These are phyloP conservation scores for Rhagophthalmus giganteus DNA, from an alignment of 2,888 invertebrate species.

Conservation along the genomic window DNA sequence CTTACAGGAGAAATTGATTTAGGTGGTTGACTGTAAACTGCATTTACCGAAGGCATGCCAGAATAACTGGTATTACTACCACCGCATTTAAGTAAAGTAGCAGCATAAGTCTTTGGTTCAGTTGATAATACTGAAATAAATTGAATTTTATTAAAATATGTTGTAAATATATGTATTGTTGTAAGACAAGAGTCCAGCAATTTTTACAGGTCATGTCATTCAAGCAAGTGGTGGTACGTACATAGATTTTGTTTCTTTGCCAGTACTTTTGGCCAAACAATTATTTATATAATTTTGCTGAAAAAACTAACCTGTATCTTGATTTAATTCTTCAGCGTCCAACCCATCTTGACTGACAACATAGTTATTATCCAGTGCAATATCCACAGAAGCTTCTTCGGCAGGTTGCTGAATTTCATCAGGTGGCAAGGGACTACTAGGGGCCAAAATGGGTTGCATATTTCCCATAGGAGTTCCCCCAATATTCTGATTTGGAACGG, in stretches of 20 bases:
- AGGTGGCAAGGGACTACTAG: constrained; percentile 36
- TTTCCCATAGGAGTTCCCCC: constrained; percentile 37
- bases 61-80: constrained; percentile 38
- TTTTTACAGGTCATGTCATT: too few species aligned
- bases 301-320: constrained; percentile 13
- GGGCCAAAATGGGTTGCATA: constrained; percentile 41
- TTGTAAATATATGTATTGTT: neutral
- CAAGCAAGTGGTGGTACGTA: too few species aligned
- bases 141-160: constrained; percentile 1
- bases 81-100: constrained; percentile 76
- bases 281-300: too few species aligned
- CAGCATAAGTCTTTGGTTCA: constrained; percentile 88
- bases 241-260: too few species aligned
- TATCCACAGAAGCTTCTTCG: constrained; percentile 42
- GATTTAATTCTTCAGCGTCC: constrained; percentile 20
- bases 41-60: constrained; percentile 42
- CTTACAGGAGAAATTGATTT: constrained; percentile 57
- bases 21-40: constrained; percentile 48
- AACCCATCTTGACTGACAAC: constrained; percentile 7
- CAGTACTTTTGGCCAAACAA: too few species aligned
- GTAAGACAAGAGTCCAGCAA: too few species aligned
- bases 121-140: constrained; percentile 50
- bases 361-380: constrained; percentile 41
- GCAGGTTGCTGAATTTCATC: constrained; percentile 38
- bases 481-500: constrained; percentile 40